These are phyloP conservation scores for Diadegma fenestrale DNA, from an alignment of 2,888 invertebrate species.

Conservation along the genomic window DNA sequence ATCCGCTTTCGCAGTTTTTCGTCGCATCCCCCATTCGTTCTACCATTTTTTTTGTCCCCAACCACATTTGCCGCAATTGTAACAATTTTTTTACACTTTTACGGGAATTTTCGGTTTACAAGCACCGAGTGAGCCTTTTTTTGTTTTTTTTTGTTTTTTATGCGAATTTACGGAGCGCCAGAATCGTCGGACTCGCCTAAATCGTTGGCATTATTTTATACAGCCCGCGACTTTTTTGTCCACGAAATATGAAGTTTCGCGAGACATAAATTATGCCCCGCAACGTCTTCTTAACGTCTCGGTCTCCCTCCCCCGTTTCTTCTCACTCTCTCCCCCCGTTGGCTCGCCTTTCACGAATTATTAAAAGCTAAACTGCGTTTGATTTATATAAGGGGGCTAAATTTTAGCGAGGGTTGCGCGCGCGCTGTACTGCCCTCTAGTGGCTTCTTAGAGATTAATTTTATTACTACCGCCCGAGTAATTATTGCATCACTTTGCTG, in stretches of 20 bases:
- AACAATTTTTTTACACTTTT: background rate
- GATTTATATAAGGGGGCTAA: slow-evolving; percentile 83
- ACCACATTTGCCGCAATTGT: background rate
- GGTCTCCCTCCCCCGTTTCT: background rate
- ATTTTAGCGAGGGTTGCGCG: slow-evolving; percentile 67
- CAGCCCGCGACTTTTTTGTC: background rate
- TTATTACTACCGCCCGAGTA: slow-evolving; percentile 84
- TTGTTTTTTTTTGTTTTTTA: background rate
- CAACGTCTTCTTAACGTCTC: slow-evolving; percentile 7
- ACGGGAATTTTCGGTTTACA: too few species aligned
- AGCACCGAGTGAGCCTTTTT: background rate
- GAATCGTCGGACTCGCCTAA: background rate
- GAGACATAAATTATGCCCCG: slow-evolving; percentile 13
- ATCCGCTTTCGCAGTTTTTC: background rate
- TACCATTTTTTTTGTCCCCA: too few species aligned
- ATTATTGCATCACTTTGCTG: slow-evolving; percentile 83
- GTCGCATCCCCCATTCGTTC: background rate
- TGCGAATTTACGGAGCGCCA: background rate
- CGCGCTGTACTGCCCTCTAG: slow-evolving; percentile 54
- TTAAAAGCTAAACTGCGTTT: slow-evolving; percentile 84
- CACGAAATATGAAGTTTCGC: background rate
- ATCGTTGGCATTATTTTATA: slow-evolving; percentile 8
- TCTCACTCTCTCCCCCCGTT: slow-evolving; percentile 7
- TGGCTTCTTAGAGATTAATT: slow-evolving; percentile 81
- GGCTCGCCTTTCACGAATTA: slow-evolving; percentile 77